phyloP scores from a whole-genome alignment of 2,888 invertebrate species.

The Adineta ricciae region DNA sequence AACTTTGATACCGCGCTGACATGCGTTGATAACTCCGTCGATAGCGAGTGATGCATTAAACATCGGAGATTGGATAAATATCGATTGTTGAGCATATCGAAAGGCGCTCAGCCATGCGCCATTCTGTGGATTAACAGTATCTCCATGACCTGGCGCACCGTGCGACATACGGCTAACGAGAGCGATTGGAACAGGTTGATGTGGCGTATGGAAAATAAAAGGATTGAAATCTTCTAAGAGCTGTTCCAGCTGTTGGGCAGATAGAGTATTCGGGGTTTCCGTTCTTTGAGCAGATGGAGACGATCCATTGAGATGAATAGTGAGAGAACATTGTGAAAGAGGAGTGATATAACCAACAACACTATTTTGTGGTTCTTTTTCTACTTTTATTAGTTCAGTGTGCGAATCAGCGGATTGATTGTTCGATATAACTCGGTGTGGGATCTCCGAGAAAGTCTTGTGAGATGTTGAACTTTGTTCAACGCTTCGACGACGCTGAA shows the following conservation, averaged over 20 bases:
- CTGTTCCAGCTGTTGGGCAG: neutral
- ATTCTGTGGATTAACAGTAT: neutral
- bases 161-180: neutral
- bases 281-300: neutral
- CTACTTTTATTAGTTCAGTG: too few relatives aligned
- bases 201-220: neutral
- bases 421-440: too few relatives aligned
- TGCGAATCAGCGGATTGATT: too few relatives aligned
- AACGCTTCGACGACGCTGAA: neutral
- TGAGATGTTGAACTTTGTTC: too few relatives aligned
- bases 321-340: neutral
- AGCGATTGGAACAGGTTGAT: neutral
- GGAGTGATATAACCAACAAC: too few relatives aligned
- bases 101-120: neutral
- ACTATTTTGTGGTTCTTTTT: too few relatives aligned
- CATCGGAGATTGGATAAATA: neutral
- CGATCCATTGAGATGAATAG: neutral
- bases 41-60: neutral
- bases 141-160: neutral
- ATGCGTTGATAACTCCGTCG: neutral
- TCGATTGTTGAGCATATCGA: neutral
- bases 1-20: neutral
- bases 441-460: too few relatives aligned
- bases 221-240: neutral
- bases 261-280: neutral